These are phyloP conservation scores for Hystrix cristata DNA, from an alignment of 2,113 vertebrate species.

Conservation along the genomic window DNA sequence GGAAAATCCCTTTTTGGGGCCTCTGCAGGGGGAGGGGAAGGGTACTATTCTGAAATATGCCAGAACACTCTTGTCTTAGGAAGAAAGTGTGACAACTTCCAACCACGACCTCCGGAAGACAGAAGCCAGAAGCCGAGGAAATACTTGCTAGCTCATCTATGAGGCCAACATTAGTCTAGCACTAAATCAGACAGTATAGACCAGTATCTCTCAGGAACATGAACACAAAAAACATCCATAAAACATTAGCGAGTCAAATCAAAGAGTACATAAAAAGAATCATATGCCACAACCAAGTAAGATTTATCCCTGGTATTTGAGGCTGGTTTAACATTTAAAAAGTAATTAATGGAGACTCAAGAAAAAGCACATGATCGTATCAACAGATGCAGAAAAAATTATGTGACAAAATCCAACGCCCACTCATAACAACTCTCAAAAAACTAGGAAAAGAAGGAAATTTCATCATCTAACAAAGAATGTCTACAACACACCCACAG, in stretches of 20 bases:
- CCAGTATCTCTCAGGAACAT: background rate
- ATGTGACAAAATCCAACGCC: background rate
- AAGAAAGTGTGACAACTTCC: background rate
- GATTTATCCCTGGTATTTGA: background rate
- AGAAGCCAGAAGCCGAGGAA: background rate
- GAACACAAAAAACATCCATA: background rate
- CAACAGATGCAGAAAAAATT: background rate
- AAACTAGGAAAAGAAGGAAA: background rate
- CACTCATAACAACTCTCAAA: background rate
- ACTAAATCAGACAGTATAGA: background rate
- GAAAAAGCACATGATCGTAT: background rate
- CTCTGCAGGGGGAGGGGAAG: background rate
- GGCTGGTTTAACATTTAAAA: background rate
- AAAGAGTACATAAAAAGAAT: background rate
- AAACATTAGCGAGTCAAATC: background rate
- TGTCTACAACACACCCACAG: background rate
- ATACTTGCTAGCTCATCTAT: background rate
- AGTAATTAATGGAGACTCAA: background rate
- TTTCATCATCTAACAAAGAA: background rate
- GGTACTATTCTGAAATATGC: background rate
- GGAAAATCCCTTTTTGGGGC: background rate
- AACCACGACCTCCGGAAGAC: background rate
- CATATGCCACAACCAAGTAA: background rate
- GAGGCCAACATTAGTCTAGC: background rate
- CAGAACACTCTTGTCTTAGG: background rate